A percentile compares a stretch with the other conserved stretches of the same genome.
phyloP scores from a whole-genome alignment of 2,113 vertebrate species.

The Synchiropus splendidus region DNA sequence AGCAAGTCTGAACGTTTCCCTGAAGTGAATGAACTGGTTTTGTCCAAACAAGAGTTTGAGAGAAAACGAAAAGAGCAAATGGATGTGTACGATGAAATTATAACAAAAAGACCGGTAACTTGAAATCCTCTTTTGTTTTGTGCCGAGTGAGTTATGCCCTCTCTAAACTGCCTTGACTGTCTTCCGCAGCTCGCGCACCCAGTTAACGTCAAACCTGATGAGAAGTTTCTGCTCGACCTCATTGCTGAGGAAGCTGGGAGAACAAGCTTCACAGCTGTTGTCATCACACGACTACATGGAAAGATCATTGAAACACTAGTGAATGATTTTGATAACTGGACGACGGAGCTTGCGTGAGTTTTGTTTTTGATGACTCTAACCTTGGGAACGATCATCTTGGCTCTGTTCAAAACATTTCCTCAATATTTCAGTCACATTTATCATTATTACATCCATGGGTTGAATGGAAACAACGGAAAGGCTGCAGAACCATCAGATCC shows the following conservation, averaged over 20 bases:
- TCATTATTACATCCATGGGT: conserved; percentile 94
- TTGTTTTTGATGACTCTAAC: background rate
- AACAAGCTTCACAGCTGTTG: conserved; percentile 81
- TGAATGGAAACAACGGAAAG: conserved; percentile 81
- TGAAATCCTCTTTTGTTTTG: no score
- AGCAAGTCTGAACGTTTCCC: conserved; percentile 75
- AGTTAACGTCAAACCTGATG: conserved; percentile 73
- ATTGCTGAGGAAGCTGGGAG: conserved; percentile 76
- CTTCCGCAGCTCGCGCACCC: conserved; percentile 71
- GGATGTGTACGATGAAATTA: conserved; percentile 74
- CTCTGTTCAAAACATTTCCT: background rate
- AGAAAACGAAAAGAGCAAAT: conserved; percentile 82
- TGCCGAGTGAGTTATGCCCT: background rate
- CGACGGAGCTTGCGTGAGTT: conserved; percentile 83
- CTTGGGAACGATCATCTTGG: background rate
- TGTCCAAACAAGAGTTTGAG: conserved; percentile 91
- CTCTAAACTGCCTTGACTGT: background rate
- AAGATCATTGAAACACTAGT: conserved; percentile 76
- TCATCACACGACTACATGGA: conserved; percentile 76
- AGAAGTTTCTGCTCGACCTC: conserved; percentile 73
- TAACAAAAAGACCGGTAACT: conserved; percentile 82
- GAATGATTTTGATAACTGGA: conserved; percentile 71
- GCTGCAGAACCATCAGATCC: conserved; percentile 28
- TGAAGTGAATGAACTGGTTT: conserved; percentile 85
- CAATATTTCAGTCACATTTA: conserved; percentile 79